These are phyloP conservation scores for Dendrocincla fuliginosa DNA, from an alignment of 2,797 vertebrate genomes.

Conservation along the genomic window DNA sequence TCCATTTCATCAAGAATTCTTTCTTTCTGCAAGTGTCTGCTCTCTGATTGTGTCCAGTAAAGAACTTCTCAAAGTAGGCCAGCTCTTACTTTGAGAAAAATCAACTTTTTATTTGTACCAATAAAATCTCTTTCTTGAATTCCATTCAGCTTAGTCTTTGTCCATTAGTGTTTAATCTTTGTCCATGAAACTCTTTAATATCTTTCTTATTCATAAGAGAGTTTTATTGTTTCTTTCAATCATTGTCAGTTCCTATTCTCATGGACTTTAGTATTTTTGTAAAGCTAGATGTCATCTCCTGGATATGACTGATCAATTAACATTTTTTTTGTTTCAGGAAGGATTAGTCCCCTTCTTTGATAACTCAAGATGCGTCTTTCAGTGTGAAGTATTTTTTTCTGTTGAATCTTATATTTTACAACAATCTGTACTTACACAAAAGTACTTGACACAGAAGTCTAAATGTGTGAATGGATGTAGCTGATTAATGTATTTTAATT, in stretches of 20 bases:
- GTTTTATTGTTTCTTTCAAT: background rate
- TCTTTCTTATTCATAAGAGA: background rate
- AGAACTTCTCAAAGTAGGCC: background rate
- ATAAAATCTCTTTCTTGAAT: background rate
- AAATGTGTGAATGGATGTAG: background rate
- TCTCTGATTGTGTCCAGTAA: background rate
- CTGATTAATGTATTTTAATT: slow-evolving; percentile 18
- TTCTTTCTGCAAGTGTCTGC: background rate
- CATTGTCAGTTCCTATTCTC: background rate
- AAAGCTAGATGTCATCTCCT: background rate
- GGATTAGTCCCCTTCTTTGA: background rate
- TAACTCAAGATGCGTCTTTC: background rate
- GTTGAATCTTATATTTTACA: background rate
- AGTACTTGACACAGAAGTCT: background rate
- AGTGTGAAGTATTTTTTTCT: background rate
- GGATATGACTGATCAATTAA: background rate
- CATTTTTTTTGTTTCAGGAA: background rate
- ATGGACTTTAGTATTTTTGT: background rate
- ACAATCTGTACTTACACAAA: background rate
- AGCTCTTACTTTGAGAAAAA: background rate
- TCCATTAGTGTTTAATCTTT: background rate
- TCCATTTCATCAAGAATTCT: background rate
- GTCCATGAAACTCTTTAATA: background rate
- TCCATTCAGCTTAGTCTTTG: background rate
- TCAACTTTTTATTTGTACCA: background rate